Base-by-base conservation (phyloP, 2,797 vertebrate species). In the Etheostoma nigrum region DNA sequence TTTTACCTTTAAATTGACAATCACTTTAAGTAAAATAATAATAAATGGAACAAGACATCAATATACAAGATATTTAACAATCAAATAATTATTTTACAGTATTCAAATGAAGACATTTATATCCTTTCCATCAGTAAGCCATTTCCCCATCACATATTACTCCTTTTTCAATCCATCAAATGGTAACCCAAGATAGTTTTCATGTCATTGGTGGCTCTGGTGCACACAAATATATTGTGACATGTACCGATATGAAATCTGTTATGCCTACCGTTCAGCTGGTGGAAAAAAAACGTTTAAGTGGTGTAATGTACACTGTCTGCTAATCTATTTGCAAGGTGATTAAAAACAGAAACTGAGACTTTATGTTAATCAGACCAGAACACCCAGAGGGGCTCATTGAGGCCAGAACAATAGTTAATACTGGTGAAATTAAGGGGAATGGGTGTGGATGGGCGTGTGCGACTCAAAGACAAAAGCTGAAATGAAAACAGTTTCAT, bases 1-100 rank as follows among this genome's bases (percentile, higher is more conserved):
- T 96, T 40, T 96, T 97, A 96, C 85, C 94, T 96, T 97, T 96
- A 95, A 95, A 95, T 96, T 89, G 86, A 97, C 95, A 97, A 93
- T 94, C 94, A 96, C 93, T 93, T 94, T 78, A 95, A 94, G 95
- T 77, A 89, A 93, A 91, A 88, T 77, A 82, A 88, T 77, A 82
- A 89, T 82, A 82, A 89, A 91, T 21, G 92, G 93, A 90, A 91
- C 88, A 87, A 91, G 69, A 92, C 91, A 96, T 92, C 87, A 94
- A 94, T 94, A 95, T 91, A 96, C 94, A 94, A 90, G 85, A 93
- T 68, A 69, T 90, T 93, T 89, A 60, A 86, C 88, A 88, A 76
- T 82, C 59, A 90, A 79, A 76, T 69, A 53, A 40, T 86, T 77
- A 61, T 62, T 82, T 66, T 80, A 89, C 86, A 90, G 13, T 84